phyloP scores from a whole-genome alignment of 2,888 invertebrate genomes.

The Ochropleura plecta region DNA sequence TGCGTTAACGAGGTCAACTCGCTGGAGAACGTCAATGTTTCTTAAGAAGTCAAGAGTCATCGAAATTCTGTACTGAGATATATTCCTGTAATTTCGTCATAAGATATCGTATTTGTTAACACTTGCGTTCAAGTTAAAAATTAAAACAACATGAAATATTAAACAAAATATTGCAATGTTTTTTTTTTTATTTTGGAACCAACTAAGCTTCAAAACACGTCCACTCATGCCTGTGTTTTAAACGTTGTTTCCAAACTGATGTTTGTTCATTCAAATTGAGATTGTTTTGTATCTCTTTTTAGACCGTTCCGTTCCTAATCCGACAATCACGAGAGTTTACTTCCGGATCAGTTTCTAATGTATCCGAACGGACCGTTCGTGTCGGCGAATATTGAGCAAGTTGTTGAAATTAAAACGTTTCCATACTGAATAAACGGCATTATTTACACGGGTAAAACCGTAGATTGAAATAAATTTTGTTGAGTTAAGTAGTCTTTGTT shows the following conservation, averaged over 20 bases:
- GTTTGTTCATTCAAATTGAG: conserved; percentile 68
- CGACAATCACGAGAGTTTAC: conserved; percentile 81
- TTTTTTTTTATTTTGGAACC: conserved; percentile 4
- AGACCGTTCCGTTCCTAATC: conserved; percentile 77
- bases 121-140: not conserved
- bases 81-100: not conserved
- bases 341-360: conserved; percentile 83
- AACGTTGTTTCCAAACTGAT: conserved; percentile 37
- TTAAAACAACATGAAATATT: not conserved
- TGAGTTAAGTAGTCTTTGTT: conserved; percentile 83
- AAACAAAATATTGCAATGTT: not conserved
- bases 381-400: conserved; percentile 82
- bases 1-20: not conserved
- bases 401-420: conserved; percentile 62
- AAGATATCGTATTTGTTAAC: not conserved
- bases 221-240: conserved; percentile 27
- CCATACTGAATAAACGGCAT: conserved; percentile 35
- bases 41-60: not conserved
- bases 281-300: conserved; percentile 72
- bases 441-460: conserved; percentile 59
- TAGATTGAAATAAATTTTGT: conserved; percentile 78
- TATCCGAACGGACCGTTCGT: conserved; percentile 82
- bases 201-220: conserved; percentile 14
- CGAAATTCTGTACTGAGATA: not conserved
- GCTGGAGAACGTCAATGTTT: conserved; percentile 2